Evolutionary conservation across 2,797 vertebrate genomes (phyloP), one percentile per base, ranked within the genome.

Genomic region (Melanotaenia boesemani): DNA sequence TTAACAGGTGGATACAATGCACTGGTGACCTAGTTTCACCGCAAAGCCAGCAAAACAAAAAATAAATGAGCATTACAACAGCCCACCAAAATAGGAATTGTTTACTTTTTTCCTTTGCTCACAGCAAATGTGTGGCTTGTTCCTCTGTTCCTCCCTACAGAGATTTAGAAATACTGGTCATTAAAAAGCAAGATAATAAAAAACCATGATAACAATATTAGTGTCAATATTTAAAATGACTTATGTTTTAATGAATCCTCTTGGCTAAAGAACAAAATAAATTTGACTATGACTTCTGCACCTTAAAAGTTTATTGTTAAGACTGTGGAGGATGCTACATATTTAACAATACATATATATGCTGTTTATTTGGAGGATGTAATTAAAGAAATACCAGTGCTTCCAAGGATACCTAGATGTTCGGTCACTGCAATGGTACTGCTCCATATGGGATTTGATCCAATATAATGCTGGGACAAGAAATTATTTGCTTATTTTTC

Each of bases 391-490:
- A 91, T 92, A 93, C 82, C 63, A n/a, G 83, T 55, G 85, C 83
- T 93, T 84, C 87, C 71, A 83, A 88, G 84, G 90, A 91, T 92
- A 93, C 89, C 90, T 91, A 57, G 83, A 81, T 86, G 88, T 85
- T 91, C 79, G 65, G 86, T 92, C 89, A 89, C 73, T 85, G 76
- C 85, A 90, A 83, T 77, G 24, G 79, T 69, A 74, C 66, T 69
- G 44, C 75, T 87, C 73, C 88, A 81, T 86, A 65, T 85, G 87
- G 90, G 85, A 91, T 82, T 87, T 85, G 73, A 87, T 89, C 80
- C 70, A 46, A 77, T 60, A 75, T 55, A 72, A 78, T 74, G 72
- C 60, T 44, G 54, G 34, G 56, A 56, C 64, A 60, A 65, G 20
- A 34, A 44, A 59, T 72, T 81, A 37, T 46, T 46, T 46, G 15